Evolutionary conservation across 2,888 invertebrate genomes (phyloP).

Genomic region (Noctua fimbriata): DNA sequence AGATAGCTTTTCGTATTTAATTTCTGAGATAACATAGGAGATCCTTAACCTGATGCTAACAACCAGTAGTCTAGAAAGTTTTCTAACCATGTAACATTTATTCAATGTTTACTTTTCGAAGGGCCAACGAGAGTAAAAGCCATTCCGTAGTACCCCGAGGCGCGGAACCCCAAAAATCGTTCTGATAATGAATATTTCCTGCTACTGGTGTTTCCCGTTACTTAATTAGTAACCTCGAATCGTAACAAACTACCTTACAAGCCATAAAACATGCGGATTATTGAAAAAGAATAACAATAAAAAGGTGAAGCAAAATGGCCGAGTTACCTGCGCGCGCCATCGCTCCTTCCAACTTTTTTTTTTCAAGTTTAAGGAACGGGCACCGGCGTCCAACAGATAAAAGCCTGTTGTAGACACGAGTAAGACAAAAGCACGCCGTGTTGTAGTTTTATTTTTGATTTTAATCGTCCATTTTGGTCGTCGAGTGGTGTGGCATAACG

Average conservation of each 20-base stretch:
- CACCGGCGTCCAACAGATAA: constrained; percentile 82
- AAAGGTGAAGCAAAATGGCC: constrained; percentile 83
- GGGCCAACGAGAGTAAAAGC: constrained; percentile 44
- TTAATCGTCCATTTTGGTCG: constrained; percentile 84
- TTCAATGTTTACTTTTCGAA: constrained; percentile 33
- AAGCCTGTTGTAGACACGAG: constrained; percentile 87
- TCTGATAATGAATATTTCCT: constrained; percentile 75
- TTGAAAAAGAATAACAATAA: constrained; percentile 86
- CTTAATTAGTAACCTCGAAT: constrained; percentile 83
- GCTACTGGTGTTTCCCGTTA: constrained; percentile 80
- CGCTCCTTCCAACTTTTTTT: constrained; percentile 76
- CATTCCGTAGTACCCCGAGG: constrained; percentile 31
- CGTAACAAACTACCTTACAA: constrained; percentile 86
- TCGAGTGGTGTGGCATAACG: constrained; percentile 75
- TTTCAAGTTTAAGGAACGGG: constrained; percentile 70
- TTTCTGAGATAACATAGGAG: not conserved
- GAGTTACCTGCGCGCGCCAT: constrained; percentile 85
- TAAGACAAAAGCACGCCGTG: constrained; percentile 86
- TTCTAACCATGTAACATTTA: constrained; percentile 1
- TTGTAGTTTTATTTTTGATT: constrained; percentile 86
- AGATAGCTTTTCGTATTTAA: too few species aligned
- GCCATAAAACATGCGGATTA: constrained; percentile 88
- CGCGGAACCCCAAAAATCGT: constrained; percentile 56
- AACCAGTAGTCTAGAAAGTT: not conserved
- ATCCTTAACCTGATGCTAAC: not conserved